Evolutionary conservation across 2,888 invertebrate species (phyloP), one percentile per base, ranked within the genome.

Genomic region (Habrosyne pyritoides): DNA sequence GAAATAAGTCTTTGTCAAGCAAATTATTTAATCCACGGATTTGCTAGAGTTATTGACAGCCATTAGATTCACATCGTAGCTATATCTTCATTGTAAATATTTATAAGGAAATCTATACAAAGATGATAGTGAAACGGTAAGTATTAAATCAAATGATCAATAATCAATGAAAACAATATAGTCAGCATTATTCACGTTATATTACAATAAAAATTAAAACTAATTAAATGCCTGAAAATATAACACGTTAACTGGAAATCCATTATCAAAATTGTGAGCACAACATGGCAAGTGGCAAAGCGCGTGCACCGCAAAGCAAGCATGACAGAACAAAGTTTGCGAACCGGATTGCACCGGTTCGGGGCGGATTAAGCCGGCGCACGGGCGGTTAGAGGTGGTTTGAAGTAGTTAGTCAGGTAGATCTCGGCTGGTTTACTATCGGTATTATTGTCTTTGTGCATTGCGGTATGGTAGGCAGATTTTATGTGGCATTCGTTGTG

Each of bases 271-370:
- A 78, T 79, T 77, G 79, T 77, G 73, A 69, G 56, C 69, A 70
- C 61, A 70, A 69, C 69, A 67, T 65, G 72, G 77, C 76, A 68
- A 79, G 81, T 76, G 81, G 83, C 75, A 75, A 76, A 80, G 77
- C 79, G 78, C 82, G 80, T 73, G 76, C 77, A 79, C 86, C 86
- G 79, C 86, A 86, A 83, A 84, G 84, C 84, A 83, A 83, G 78
- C 85, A 77, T 79, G 82, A 82, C 81, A 79, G 81, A 75, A 79
- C 83, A 85, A 88, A 89, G 80, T 89, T 89, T 84, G 84, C 78
- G 79, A 82, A 82, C 83, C 82, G 85, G 86, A 84, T 87, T 81
- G 82, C 76, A 67, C 79, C 78, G 84, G 83, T 79, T 78, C 71
- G 70, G 71, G 71, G 64, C 70, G 81, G 81, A 83, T 86, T 83